Conservation (phyloP, 1,140 invertebrate species). For the Drosophila pruinosa region DNA sequence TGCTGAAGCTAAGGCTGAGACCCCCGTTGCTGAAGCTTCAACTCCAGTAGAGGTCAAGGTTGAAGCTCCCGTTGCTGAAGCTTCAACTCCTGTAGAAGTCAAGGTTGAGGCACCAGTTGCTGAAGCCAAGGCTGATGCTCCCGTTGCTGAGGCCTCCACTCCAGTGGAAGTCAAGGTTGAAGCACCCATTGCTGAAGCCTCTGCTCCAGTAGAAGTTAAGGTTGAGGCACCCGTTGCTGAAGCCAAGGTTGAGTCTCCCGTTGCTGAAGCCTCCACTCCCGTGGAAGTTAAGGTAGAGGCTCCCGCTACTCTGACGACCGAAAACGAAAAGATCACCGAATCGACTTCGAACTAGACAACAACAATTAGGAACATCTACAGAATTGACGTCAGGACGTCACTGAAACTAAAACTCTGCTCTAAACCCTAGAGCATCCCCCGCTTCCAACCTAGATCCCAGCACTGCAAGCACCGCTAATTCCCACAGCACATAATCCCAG, state of each 20-base stretch:
- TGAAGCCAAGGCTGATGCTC: not conserved
- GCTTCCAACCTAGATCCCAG: slow-evolving; percentile 23
- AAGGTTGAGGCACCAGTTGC: slow-evolving; percentile 11
- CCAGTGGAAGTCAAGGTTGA: not conserved
- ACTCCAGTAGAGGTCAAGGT: slow-evolving; percentile 19
- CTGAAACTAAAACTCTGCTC: slow-evolving; percentile 24
- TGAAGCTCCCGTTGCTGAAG: slow-evolving; percentile 20
- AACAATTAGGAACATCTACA: slow-evolving; percentile 15
- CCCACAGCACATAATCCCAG: slow-evolving; percentile 18
- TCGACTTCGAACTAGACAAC: slow-evolving; percentile 58
- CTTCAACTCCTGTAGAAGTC: slow-evolving; percentile 4
- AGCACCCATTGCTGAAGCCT: not conserved
- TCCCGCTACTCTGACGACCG: slow-evolving; percentile 27
- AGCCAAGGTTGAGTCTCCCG: not conserved
- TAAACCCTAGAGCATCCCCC: slow-evolving; percentile 10
- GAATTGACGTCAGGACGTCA: slow-evolving; percentile 34
- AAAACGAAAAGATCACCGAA: slow-evolving; percentile 19
- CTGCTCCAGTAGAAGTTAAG: not conserved
- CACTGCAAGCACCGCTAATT: slow-evolving; percentile 22
- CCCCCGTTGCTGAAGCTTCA: slow-evolving; percentile 2
- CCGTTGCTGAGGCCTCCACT: not conserved
- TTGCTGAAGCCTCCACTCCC: not conserved
- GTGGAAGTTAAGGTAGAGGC: slow-evolving; percentile 19
- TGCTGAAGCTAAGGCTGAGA: slow-evolving; percentile 20
- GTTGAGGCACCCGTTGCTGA: slow-evolving; percentile 9